A percentile compares a stretch with the other conserved stretches of the same genome.
Conservation (phyloP, 2,797 vertebrate species). For the Anas capensis region DNA sequence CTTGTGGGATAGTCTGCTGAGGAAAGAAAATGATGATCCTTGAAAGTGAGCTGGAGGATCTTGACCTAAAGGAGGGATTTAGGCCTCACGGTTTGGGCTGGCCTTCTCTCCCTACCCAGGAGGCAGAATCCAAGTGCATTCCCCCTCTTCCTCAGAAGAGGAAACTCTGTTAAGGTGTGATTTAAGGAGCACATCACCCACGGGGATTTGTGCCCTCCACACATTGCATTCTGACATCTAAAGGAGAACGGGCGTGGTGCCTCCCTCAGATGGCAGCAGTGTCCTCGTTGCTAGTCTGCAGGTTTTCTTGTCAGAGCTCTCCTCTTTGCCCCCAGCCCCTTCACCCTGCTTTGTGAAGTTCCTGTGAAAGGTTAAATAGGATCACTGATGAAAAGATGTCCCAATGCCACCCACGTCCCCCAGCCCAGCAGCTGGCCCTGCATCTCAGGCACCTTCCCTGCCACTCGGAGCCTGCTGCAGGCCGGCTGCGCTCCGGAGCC, state of each 20-base stretch:
- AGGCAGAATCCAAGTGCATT: not conserved
- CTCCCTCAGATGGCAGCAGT: not conserved
- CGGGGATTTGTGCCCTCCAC: not conserved
- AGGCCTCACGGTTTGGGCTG: not conserved
- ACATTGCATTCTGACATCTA: no score
- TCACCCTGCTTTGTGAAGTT: not conserved
- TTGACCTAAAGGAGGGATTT: not conserved
- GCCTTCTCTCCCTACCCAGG: not conserved
- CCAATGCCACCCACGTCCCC: not conserved
- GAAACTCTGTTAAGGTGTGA: not conserved
- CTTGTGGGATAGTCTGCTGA: not conserved
- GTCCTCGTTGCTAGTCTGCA: not conserved
- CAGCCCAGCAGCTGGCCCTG: not conserved
- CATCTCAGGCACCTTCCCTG: not conserved
- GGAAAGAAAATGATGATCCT: not conserved
- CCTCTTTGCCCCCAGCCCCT: not conserved
- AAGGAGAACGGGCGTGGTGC: not conserved
- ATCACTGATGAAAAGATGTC: not conserved
- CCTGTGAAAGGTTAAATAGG: not conserved
- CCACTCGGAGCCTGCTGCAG: fast-evolving
- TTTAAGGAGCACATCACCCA: not conserved
- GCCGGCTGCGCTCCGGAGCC: not conserved
- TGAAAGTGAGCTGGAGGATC: not conserved
- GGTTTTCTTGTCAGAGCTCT: not conserved
- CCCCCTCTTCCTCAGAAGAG: not conserved